These are phyloP conservation scores for Amphibalanus amphitrite DNA, from an alignment of 1,140 invertebrate species.

Conservation along the genomic window DNA sequence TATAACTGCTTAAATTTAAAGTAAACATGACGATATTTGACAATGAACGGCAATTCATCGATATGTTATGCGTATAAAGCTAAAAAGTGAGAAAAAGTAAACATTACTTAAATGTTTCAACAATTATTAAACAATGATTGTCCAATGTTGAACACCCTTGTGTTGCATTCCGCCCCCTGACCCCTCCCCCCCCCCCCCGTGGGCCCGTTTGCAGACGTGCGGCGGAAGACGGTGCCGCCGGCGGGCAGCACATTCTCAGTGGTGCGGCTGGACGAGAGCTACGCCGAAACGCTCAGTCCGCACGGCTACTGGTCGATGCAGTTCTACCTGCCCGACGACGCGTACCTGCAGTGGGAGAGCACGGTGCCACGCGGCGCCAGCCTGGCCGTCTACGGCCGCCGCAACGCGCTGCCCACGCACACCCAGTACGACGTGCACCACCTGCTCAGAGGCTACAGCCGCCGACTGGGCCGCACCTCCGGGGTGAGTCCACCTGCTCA, in stretches of 20 bases:
- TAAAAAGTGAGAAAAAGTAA: no score
- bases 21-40: no score
- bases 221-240: constrained; percentile 41
- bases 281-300: constrained; percentile 67
- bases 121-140: no score
- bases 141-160: no score
- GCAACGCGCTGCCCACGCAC: constrained; percentile 85
- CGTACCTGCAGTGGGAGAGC: constrained; percentile 89
- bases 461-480: constrained; percentile 24
- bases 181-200: no score
- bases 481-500: constrained; percentile 3
- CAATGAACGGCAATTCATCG: no score
- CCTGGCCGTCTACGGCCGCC: constrained; percentile 77
- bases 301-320: constrained; percentile 95
- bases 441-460: constrained; percentile 64
- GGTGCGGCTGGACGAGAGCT: constrained; percentile 48
- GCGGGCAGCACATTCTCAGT: constrained; percentile 79
- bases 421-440: constrained; percentile 91
- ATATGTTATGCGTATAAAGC: no score
- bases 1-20: no score
- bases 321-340: constrained; percentile 77
- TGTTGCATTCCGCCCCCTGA: no score
- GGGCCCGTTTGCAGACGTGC: constrained; percentile 3
- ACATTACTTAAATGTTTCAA: no score
- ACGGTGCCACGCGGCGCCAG: constrained; percentile 75